Conservation (phyloP, 2,797 vertebrate genomes). For the Bradypus variegatus region DNA sequence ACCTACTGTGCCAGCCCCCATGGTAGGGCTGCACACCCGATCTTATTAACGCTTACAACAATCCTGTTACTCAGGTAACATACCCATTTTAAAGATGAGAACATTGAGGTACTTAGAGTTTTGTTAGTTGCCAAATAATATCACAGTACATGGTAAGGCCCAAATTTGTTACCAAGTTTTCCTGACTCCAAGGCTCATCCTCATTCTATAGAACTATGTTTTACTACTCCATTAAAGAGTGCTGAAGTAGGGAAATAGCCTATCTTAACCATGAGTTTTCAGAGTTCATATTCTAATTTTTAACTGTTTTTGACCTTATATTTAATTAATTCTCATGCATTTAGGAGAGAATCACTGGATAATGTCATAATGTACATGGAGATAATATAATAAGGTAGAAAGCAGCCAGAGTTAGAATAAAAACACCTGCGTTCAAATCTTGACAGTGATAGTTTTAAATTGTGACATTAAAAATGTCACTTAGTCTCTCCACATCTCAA, state of each 20-base stretch:
- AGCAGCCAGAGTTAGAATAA: slow-evolving; percentile 17
- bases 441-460: neutral
- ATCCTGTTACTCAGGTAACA: neutral
- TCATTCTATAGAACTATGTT: neutral
- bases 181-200: neutral
- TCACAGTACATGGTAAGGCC: neutral
- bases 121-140: neutral
- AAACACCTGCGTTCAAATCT: neutral
- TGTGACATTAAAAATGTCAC: neutral
- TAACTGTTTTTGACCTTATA: neutral
- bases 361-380: neutral
- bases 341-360: neutral
- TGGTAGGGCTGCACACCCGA: neutral
- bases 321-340: neutral
- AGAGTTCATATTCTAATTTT: neutral
- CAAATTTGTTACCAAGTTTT: neutral
- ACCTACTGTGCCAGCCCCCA: neutral
- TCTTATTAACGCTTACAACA: neutral
- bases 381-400: neutral
- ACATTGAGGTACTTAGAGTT: neutral
- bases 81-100: neutral
- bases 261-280: neutral
- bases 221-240: neutral
- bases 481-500: neutral
- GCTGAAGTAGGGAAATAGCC: neutral